Evolutionary conservation across 2,797 vertebrate genomes (phyloP).

Genomic region (Babyrousa celebensis): DNA sequence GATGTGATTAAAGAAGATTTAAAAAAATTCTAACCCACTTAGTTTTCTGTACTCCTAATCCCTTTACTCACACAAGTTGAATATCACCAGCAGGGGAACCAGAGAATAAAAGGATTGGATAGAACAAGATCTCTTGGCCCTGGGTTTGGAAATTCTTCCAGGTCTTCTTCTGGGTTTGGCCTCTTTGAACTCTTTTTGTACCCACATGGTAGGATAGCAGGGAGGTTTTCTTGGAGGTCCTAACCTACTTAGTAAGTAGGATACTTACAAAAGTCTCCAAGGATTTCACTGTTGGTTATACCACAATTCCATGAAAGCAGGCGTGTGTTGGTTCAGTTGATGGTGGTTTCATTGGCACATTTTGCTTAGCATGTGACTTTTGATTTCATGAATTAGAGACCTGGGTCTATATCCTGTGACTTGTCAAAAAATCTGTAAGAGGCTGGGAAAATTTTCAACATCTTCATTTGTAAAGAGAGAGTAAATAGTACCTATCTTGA

Average conservation of each 20-base stretch:
- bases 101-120: background rate
- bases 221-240: background rate
- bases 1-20: background rate
- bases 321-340: background rate
- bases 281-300: fast-evolving
- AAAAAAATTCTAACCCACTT: background rate
- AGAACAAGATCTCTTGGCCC: background rate
- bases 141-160: background rate
- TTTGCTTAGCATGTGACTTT: conserved; percentile 30
- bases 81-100: background rate
- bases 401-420: background rate
- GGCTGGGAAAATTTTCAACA: background rate
- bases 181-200: background rate
- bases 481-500: background rate
- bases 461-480: background rate
- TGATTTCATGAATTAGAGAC: background rate
- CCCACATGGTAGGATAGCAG: background rate
- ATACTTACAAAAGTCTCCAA: background rate
- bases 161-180: background rate
- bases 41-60: background rate
- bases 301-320: background rate
- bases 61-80: background rate
- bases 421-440: background rate
- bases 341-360: background rate
- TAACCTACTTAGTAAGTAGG: background rate